Evolutionary conservation across 2,113 vertebrate species (phyloP), one percentile per base, ranked within the genome.

Genomic region (Lepus europaeus): DNA sequence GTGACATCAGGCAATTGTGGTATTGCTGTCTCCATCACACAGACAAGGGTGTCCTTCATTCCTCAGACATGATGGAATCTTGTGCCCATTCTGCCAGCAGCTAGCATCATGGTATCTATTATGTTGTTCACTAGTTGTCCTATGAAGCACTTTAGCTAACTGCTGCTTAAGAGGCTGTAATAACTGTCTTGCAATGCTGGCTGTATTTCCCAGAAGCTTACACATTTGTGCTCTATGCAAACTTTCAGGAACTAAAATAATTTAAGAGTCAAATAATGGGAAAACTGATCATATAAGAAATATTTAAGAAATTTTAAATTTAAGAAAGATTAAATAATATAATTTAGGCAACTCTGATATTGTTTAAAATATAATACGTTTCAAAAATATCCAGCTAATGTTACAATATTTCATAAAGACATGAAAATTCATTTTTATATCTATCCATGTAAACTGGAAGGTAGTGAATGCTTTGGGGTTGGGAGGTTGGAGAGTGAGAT

Each of bases 21-120:
- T 89, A 68, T 72, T 93, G 81, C 90, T 86, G 85, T 96, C 90
- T 93, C 88, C 53, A 94, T 76, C 53, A 84, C 61, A 89, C 53
- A 95, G 90, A 96, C 91, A 97, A 96, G 81, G 83, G 89, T 94
- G 76, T 79, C 90, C 96, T 97, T 97, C 95, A 96, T 96, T 95
- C 73, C 56, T n/a, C 95, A 96, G 93, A 95, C 86, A 87, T 88
- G 76, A 96, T 96, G 66, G 88, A 90, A 95, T 96, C 53, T 23
- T 93, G 83, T 74, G 82, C 83, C 86, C 80, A 89, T 88, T 95
- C 66, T 96, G 90, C 95, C 86, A 95, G 95, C 11, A 96, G 70
- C 92, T 92, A 90, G 83, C 90, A 96, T 96, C 91, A 77, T 73
- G 76, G 36, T 89, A 20, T 86, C 89, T 94, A 91, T 97, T 95